Evolutionary conservation across 2,797 vertebrate genomes (phyloP).

Genomic region (Acanthurus leucopareius): DNA sequence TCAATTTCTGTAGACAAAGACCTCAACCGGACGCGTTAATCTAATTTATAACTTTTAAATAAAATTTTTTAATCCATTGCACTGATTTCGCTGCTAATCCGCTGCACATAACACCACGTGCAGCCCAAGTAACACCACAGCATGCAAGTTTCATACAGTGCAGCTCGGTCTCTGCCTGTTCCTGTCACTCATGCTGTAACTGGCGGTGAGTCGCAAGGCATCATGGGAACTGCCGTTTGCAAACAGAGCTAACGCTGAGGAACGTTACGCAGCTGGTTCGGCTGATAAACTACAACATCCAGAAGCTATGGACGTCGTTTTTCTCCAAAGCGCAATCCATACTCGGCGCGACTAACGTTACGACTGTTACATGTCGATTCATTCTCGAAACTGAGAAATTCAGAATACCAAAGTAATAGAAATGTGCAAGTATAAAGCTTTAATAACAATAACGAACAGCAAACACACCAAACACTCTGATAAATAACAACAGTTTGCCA

Average conservation of each 20-base stretch:
- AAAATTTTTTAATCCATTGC: background rate
- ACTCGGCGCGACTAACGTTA: conserved; percentile 18
- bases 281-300: conserved; percentile 82
- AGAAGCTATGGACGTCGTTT: background rate
- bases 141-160: conserved; percentile 4
- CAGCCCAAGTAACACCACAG: conserved; percentile 41
- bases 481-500: background rate
- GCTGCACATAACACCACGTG: conserved; percentile 63
- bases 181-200: conserved; percentile 67
- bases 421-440: no score
- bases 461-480: no score
- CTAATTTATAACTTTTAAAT: no score
- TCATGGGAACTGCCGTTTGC: conserved; percentile 74
- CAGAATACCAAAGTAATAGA: fast-evolving
- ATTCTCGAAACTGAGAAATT: conserved; percentile 32
- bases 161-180: conserved; percentile 54
- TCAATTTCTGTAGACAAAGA: background rate
- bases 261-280: fast-evolving
- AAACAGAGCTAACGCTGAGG: fast-evolving
- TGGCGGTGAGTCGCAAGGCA: conserved; percentile 34
- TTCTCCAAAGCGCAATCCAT: background rate
- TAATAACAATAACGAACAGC: fast-evolving
- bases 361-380: conserved; percentile 48
- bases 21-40: fast-evolving
- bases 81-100: background rate